Percentiles rank a stretch among this genome's conserved stretches.
phyloP scores from a whole-genome alignment of 53 echinoderm and acorn worm species.

The Paelopatides confundens region DNA sequence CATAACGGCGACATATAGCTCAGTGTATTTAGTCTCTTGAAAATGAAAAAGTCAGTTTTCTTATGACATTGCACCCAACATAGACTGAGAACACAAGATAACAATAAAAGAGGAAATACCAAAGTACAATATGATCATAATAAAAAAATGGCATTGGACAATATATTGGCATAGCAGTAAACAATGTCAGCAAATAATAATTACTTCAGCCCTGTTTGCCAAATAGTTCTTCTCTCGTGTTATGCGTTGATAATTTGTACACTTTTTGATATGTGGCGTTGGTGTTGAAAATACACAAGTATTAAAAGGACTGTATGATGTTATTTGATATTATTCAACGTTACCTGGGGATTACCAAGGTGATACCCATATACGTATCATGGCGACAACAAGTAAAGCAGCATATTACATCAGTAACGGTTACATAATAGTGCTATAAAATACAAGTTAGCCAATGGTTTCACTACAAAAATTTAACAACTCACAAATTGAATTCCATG shows the following conservation, averaged over 20 bases:
- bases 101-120: neutral
- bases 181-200: slow-evolving; percentile 31
- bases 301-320: slow-evolving; percentile 1
- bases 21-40: too few species aligned
- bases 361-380: slow-evolving; percentile 8
- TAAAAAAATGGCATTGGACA: slow-evolving; percentile 52
- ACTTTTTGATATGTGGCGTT: slow-evolving; percentile 55
- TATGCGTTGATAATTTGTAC: neutral
- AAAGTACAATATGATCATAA: too few species aligned
- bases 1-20: too few species aligned
- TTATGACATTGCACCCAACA: slow-evolving; percentile 2
- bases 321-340: slow-evolving; percentile 20
- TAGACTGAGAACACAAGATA: neutral
- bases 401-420: slow-evolving; percentile 29
- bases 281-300: slow-evolving; percentile 50
- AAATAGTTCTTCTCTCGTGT: slow-evolving; percentile 37
- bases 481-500: too few species aligned
- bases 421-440: neutral
- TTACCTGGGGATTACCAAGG: slow-evolving; percentile 2
- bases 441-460: neutral
- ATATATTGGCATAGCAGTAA: slow-evolving; percentile 56
- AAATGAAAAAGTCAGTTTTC: too few species aligned
- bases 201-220: slow-evolving; percentile 21
- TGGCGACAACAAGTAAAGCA: slow-evolving; percentile 52
- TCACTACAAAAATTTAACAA: too few species aligned